A percentile compares a stretch with the other conserved stretches of the same genome.
phyloP scores from a whole-genome alignment of 2,797 vertebrate species.

The Gadopsis marmoratus region DNA sequence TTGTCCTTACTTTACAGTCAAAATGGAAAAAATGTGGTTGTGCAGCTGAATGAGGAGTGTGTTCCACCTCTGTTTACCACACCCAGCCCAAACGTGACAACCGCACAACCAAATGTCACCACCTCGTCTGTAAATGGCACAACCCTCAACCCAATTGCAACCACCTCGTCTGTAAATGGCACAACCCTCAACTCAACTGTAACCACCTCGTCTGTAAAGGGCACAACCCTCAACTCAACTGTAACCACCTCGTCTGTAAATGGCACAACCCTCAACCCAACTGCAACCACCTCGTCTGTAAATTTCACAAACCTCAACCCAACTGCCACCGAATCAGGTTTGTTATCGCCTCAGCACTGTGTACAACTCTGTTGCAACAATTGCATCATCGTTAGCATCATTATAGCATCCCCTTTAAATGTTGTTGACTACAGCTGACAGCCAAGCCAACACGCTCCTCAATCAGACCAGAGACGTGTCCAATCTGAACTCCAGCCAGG shows the following conservation, averaged over 20 bases:
- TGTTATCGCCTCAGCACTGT: not conserved
- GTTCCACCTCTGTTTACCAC: not conserved
- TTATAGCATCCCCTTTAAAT: not conserved
- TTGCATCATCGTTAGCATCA: not conserved
- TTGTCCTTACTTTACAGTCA: slow-evolving; percentile 57
- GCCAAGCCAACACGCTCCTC: slow-evolving; percentile 65
- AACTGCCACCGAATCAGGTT: slow-evolving; percentile 30
- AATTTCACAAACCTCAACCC: slow-evolving; percentile 15
- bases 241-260: slow-evolving; percentile 14
- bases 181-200: slow-evolving; percentile 27
- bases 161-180: slow-evolving; percentile 1
- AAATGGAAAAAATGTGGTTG: slow-evolving; percentile 30
- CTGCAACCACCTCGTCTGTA: not conserved
- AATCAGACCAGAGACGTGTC: slow-evolving; percentile 68
- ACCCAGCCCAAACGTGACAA: slow-evolving; percentile 20
- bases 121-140: slow-evolving; percentile 7
- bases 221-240: slow-evolving; percentile 25
- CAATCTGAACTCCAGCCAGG: slow-evolving; percentile 75
- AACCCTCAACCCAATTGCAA: slow-evolving; percentile 28
- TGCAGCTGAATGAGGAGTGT: slow-evolving; percentile 66
- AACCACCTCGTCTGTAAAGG: slow-evolving; percentile 15
- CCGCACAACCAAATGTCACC: slow-evolving; percentile 30
- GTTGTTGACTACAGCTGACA: slow-evolving; percentile 28
- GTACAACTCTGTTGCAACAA: not conserved
- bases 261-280: slow-evolving; percentile 22